Conservation (phyloP, 53 echinoderm and acorn worm genomes). For the Henricia sp. region DNA sequence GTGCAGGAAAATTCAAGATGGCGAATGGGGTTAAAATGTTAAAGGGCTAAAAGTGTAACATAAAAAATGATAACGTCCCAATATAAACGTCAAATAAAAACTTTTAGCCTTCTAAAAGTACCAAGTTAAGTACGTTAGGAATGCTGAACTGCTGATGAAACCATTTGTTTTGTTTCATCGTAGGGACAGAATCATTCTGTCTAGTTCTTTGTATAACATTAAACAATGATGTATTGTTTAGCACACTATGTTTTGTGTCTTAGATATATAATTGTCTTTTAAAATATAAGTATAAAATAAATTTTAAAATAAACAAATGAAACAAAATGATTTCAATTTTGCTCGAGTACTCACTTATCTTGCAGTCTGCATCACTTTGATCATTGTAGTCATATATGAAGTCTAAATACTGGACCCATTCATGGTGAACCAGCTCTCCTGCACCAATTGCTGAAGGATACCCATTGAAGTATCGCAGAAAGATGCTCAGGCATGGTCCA, state of each 20-base stretch:
- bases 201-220: no score
- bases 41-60: no score
- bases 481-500: slow-evolving; percentile 68
- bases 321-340: not conserved
- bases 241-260: not conserved
- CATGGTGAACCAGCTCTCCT: slow-evolving; percentile 74
- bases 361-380: slow-evolving; percentile 61
- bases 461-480: slow-evolving; percentile 73
- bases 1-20: no score
- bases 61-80: no score
- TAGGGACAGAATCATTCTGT: no score
- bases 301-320: not conserved
- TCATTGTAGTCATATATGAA: slow-evolving; percentile 89
- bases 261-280: not conserved
- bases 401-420: slow-evolving; percentile 78
- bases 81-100: no score
- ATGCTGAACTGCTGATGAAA: no score
- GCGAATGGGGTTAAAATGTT: no score
- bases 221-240: no score
- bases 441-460: slow-evolving; percentile 74
- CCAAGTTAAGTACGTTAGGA: no score
- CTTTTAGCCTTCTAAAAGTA: no score
- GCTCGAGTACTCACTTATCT: slow-evolving; percentile 70
- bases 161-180: no score
- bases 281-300: not conserved